A percentile compares a stretch with the other conserved stretches of the same genome.
phyloP scores from a whole-genome alignment of 2,113 vertebrate genomes.

The Fulica atra region DNA sequence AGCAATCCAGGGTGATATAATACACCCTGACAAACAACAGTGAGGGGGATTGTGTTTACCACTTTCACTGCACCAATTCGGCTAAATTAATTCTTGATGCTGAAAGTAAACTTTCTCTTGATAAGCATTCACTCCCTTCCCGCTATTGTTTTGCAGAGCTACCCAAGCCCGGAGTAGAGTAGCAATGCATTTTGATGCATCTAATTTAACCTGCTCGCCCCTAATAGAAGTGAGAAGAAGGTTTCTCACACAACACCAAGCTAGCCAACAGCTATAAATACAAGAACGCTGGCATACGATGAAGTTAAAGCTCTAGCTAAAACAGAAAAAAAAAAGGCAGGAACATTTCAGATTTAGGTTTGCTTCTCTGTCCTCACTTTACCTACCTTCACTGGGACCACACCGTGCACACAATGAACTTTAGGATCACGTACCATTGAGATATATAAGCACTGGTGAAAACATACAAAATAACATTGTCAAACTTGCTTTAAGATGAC shows the following conservation, averaged over 20 bases:
- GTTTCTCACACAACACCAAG: not conserved
- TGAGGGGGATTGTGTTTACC: constrained; percentile 80
- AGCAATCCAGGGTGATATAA: constrained; percentile 93
- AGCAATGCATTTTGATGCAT: constrained; percentile 7
- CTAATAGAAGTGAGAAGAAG: constrained; percentile 14
- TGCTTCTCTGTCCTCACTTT: not conserved
- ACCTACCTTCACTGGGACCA: not conserved
- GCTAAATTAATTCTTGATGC: constrained; percentile 81
- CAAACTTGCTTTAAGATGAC: not conserved
- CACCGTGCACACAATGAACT: not conserved
- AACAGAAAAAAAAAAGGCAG: not conserved
- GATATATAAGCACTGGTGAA: not conserved
- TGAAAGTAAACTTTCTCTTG: constrained; percentile 77
- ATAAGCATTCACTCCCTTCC: constrained; percentile 63
- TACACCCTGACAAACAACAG: constrained; percentile 89
- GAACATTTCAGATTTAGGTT: not conserved
- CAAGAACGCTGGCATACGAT: not conserved
- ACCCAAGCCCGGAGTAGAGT: not conserved
- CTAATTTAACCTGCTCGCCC: constrained; percentile 57
- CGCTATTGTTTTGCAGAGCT: not conserved
- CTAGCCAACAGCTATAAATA: constrained; percentile 8
- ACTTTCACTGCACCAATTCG: constrained; percentile 70
- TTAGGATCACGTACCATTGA: not conserved
- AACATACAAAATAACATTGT: not conserved
- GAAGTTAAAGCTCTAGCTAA: not conserved